These are phyloP conservation scores for Muntiacus reevesi DNA, from an alignment of 2,113 vertebrate genomes.

Conservation along the genomic window DNA sequence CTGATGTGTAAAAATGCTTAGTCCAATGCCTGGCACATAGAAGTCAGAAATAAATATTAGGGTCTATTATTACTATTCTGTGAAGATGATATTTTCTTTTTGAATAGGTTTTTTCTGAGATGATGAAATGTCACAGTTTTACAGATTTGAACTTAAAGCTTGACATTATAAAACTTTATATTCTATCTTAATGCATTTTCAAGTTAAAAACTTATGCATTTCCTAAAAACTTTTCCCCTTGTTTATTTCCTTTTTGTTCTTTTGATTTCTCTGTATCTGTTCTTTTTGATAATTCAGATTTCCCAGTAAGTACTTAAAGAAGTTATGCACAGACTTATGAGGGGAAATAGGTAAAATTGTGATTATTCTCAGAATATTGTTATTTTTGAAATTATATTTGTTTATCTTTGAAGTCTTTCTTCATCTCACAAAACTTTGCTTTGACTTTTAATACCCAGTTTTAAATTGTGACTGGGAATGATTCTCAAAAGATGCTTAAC, in stretches of 20 bases:
- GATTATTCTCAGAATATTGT: not conserved
- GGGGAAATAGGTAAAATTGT: slow-evolving; percentile 7
- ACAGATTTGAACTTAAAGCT: slow-evolving; percentile 1
- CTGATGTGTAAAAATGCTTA: not conserved
- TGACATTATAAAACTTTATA: not conserved
- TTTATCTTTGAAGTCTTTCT: slow-evolving; percentile 21
- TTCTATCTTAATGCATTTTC: slow-evolving; percentile 16
- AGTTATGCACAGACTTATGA: not conserved
- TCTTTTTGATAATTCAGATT: not conserved
- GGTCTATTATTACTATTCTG: not conserved
- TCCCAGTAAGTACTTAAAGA: slow-evolving; percentile 8
- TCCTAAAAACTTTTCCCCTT: not conserved
- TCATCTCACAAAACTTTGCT: slow-evolving; percentile 6
- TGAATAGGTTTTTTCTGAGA: not conserved
- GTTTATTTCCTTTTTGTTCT: not conserved
- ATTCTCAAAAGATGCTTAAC: not conserved
- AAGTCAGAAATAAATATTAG: slow-evolving; percentile 21
- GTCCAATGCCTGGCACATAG: not conserved
- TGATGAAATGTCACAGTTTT: not conserved
- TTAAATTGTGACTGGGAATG: not conserved
- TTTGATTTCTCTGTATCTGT: not conserved
- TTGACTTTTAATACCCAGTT: not conserved
- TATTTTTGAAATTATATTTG: not conserved
- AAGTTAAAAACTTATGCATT: slow-evolving; percentile 1
- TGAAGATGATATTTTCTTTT: slow-evolving; percentile 3